These are phyloP conservation scores for Serinus canaria DNA, from an alignment of 2,113 vertebrate genomes.

Conservation along the genomic window DNA sequence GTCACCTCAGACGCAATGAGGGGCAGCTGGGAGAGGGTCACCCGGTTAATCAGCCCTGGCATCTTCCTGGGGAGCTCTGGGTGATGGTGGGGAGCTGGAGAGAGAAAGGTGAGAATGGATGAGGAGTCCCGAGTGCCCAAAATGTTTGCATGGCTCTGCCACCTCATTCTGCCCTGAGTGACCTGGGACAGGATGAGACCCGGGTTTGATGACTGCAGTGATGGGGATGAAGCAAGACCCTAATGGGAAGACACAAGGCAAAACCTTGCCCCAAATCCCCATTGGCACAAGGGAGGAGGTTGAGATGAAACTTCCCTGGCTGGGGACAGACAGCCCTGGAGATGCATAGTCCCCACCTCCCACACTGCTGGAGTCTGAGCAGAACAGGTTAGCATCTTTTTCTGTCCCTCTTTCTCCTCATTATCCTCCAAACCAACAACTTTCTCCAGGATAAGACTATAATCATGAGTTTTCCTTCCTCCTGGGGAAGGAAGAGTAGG, in stretches of 20 bases:
- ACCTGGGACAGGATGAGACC: accelerated
- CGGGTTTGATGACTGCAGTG: neutral
- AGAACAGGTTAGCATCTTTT: neutral
- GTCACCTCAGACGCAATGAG: slow-evolving; percentile 87
- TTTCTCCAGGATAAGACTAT: neutral
- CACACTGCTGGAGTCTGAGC: neutral
- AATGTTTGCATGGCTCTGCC: neutral
- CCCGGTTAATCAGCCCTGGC: slow-evolving; percentile 89
- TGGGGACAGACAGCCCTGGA: neutral
- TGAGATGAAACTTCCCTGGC: neutral
- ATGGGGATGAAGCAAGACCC: neutral
- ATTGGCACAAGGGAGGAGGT: accelerated
- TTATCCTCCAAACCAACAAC: neutral
- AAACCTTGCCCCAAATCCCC: neutral
- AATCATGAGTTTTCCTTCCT: neutral
- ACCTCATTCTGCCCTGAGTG: neutral
- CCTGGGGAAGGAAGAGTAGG: neutral
- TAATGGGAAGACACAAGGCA: neutral
- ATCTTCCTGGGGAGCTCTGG: slow-evolving; percentile 48
- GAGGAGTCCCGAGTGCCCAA: accelerated
- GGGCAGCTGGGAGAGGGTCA: slow-evolving; percentile 77
- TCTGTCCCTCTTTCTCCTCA: neutral
- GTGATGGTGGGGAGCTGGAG: neutral
- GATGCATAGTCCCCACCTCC: neutral
- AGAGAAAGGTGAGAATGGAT: neutral